Conservation (phyloP, 2,113 vertebrate species). For the Python bivittatus region DNA sequence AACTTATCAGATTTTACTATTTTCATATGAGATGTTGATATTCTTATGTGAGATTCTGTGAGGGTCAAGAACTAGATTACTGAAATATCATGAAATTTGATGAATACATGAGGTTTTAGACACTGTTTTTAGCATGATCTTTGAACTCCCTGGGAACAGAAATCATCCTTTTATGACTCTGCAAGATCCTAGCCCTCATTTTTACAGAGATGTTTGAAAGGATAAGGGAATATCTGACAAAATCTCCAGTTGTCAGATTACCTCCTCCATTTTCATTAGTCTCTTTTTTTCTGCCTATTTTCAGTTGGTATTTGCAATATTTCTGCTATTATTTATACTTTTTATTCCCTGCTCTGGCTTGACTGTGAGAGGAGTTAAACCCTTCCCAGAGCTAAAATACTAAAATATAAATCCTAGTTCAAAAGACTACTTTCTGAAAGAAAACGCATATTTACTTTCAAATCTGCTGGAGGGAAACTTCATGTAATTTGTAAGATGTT, state of each 20-base stretch:
- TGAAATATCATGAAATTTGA: not conserved
- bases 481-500: no score
- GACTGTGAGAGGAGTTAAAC: not conserved
- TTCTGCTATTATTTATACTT: not conserved
- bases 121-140: not conserved
- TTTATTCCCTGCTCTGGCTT: not conserved
- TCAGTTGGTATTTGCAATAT: not conserved
- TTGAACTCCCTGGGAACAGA: not conserved
- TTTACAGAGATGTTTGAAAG: not conserved
- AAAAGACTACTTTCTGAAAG: not conserved
- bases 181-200: not conserved
- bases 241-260: not conserved
- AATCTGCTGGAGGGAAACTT: not conserved
- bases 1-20: not conserved
- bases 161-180: not conserved
- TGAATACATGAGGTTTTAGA: not conserved
- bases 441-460: not conserved
- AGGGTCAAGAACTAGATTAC: not conserved
- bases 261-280: not conserved
- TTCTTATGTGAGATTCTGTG: not conserved
- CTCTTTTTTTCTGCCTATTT: not conserved
- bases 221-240: not conserved
- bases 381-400: not conserved
- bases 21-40: not conserved
- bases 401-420: not conserved